Percentiles rank a stretch among this genome's conserved stretches.
Conservation (phyloP, 2,797 vertebrate species). For the Rhyacichthys aspro region DNA sequence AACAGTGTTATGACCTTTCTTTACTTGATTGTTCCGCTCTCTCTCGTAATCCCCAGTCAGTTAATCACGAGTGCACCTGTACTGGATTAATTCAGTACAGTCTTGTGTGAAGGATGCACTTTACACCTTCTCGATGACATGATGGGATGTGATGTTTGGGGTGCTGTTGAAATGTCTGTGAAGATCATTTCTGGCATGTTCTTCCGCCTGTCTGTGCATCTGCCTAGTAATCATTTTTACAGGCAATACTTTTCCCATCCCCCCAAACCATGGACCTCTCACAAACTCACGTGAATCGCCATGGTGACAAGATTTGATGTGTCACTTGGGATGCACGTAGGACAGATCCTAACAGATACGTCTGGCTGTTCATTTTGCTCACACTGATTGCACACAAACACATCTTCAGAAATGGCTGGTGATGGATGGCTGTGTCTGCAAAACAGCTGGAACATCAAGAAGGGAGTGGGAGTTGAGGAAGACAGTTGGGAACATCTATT, state of each 20-base stretch:
- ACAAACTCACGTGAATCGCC: conserved; percentile 43
- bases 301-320: conserved; percentile 56
- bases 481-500: conserved; percentile 45
- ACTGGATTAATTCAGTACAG: conserved; percentile 45
- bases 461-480: conserved; percentile 28
- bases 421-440: conserved; percentile 50
- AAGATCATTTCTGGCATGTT: conserved; percentile 11
- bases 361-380: conserved; percentile 45
- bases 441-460: conserved; percentile 55
- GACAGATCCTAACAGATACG: conserved; percentile 38
- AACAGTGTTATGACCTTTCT: conserved; percentile 68
- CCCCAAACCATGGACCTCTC: conserved; percentile 29
- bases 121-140: neutral
- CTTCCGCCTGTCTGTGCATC: conserved; percentile 13
- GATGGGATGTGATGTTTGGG: conserved; percentile 22
- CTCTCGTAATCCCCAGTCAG: conserved; percentile 54
- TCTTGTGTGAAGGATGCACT: conserved; percentile 41
- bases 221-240: neutral
- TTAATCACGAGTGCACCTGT: conserved; percentile 68
- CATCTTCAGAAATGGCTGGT: conserved; percentile 29
- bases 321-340: conserved; percentile 55
- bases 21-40: conserved; percentile 56
- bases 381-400: conserved; percentile 7
- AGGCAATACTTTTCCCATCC: too few relatives aligned
- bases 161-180: too few relatives aligned